These are phyloP conservation scores for Erebia palarica DNA, from an alignment of 2,888 invertebrate genomes.

Conservation along the genomic window DNA sequence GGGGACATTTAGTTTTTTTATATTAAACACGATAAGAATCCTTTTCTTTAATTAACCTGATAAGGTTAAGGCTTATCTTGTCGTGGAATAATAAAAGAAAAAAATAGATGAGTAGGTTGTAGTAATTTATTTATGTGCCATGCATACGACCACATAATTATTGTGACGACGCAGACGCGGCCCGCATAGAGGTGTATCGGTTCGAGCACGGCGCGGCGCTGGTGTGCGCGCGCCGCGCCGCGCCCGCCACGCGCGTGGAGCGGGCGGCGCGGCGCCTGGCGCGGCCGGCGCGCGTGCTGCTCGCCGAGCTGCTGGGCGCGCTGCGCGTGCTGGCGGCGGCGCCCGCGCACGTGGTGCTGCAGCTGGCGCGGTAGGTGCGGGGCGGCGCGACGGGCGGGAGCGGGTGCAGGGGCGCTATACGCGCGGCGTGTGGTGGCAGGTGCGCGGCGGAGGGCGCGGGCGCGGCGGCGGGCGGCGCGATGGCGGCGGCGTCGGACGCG, in stretches of 20 bases:
- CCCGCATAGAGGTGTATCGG: constrained; percentile 62
- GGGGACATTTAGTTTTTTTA: too few species aligned
- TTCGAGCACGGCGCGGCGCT: constrained; percentile 55
- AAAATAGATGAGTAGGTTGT: too few species aligned
- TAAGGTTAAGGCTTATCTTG: too few species aligned
- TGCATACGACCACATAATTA: too few species aligned
- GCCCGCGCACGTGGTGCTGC: constrained; percentile 84
- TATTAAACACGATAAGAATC: too few species aligned
- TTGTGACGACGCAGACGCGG: constrained; percentile 44
- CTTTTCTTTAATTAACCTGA: too few species aligned
- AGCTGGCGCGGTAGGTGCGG: constrained; percentile 48
- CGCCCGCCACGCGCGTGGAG: constrained; percentile 45
- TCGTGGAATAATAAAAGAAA: too few species aligned
- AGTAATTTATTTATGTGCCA: too few species aligned
- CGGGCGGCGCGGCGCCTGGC: constrained; percentile 42
- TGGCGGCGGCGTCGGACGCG: constrained; percentile 80
- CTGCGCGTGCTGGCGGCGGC: constrained; percentile 85
- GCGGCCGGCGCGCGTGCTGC: constrained; percentile 73
- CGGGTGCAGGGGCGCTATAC: not conserved
- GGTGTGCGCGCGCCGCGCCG: constrained; percentile 46
- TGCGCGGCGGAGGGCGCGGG: constrained; percentile 45
- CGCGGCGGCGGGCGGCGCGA: constrained; percentile 50
- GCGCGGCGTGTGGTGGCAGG: constrained; percentile 13
- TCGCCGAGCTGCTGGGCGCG: constrained; percentile 83
- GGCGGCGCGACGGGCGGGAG: not conserved